These are phyloP conservation scores for Nasua narica DNA, from an alignment of 2,797 vertebrate species.

Conservation along the genomic window DNA sequence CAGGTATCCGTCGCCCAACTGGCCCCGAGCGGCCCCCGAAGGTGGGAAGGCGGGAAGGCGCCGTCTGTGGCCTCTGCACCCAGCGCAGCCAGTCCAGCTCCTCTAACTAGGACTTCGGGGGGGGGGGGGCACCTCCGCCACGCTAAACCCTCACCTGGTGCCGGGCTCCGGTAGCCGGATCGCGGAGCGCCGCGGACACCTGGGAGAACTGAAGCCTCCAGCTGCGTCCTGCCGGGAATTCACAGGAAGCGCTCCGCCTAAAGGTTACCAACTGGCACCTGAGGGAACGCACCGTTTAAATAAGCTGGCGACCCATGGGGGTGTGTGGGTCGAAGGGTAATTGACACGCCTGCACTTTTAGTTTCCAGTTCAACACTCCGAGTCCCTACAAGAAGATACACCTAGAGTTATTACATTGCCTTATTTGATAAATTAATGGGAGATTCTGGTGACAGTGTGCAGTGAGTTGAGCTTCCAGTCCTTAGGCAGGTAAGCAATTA, in stretches of 20 bases:
- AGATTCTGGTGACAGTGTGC: neutral
- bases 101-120: neutral
- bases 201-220: neutral
- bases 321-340: constrained; percentile 33
- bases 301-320: neutral
- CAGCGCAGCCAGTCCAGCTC: neutral
- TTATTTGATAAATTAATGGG: neutral
- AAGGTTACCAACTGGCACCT: neutral
- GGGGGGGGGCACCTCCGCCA: fast-evolving
- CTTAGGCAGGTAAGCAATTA: neutral
- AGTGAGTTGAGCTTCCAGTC: neutral
- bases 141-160: neutral
- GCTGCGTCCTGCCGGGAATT: neutral
- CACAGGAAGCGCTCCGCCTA: neutral
- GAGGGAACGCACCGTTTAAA: neutral
- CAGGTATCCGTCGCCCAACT: neutral
- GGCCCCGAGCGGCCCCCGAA: fast-evolving
- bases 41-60: too few relatives aligned
- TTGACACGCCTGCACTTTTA: neutral
- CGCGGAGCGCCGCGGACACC: neutral
- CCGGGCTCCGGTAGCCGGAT: neutral
- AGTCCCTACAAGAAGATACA: neutral
- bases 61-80: neutral
- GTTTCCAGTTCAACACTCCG: constrained; percentile 19
- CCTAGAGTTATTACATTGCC: neutral